A percentile compares a stretch with the other conserved stretches of the same genome.
Evolutionary conservation across 2,888 invertebrate species (phyloP).

Genomic region (Cheilosia scutellata): DNA sequence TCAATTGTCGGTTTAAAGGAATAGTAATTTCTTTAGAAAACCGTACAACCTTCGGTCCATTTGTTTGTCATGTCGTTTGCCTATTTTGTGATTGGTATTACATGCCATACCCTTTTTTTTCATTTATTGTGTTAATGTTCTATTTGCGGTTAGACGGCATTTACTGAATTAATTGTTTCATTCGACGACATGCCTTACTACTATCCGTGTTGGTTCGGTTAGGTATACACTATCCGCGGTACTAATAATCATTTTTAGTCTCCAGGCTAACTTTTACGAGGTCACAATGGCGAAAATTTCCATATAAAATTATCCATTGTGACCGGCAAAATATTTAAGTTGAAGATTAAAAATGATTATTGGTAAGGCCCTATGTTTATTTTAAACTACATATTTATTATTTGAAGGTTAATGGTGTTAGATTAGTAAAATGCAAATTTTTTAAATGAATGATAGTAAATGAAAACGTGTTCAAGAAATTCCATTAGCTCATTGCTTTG

Average conservation of each 20-base stretch:
- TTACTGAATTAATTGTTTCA: conserved; percentile 45
- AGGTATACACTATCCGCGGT: no score
- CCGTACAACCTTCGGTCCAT: conserved; percentile 21
- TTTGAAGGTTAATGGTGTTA: background rate
- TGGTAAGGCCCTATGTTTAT: no score
- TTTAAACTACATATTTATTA: conserved; percentile 1
- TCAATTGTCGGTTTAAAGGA: background rate
- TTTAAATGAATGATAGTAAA: background rate
- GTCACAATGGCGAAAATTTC: no score
- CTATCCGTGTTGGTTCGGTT: conserved; percentile 19
- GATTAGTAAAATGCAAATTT: background rate
- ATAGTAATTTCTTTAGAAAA: background rate
- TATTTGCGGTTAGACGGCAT: conserved; percentile 31
- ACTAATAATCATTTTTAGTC: no score
- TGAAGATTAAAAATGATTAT: no score
- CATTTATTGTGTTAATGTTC: conserved; percentile 16
- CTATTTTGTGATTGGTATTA: conserved; percentile 54
- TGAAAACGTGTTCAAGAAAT: background rate
- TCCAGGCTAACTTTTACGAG: no score
- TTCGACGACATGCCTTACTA: background rate
- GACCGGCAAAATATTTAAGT: no score
- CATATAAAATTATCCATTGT: no score
- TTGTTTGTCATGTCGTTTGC: conserved; percentile 35
- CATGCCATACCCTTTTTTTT: conserved; percentile 46
- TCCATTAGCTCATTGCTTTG: background rate